phyloP scores from a whole-genome alignment of 2,797 vertebrate species.

The Pteronotus mesoamericanus region DNA sequence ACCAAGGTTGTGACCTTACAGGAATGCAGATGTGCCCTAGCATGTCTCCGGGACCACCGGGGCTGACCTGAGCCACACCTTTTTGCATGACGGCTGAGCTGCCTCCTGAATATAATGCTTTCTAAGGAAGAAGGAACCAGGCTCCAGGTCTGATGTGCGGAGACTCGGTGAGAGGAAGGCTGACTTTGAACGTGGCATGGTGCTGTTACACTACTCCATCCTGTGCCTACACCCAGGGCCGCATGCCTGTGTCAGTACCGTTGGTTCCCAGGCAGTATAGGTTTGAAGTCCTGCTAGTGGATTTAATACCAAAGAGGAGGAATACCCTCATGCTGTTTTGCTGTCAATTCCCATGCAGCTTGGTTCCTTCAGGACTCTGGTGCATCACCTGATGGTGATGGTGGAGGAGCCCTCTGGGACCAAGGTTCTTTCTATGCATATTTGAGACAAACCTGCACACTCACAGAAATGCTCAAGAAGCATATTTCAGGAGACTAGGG shows the following conservation, averaged over 20 bases:
- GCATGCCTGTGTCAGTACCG: neutral
- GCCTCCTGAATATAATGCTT: neutral
- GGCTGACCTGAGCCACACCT: neutral
- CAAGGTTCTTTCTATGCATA: neutral
- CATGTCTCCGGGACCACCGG: neutral
- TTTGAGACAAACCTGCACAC: neutral
- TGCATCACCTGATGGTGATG: neutral
- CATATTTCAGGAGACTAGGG: neutral
- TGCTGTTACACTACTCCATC: neutral
- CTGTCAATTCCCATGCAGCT: neutral
- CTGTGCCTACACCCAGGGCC: no score
- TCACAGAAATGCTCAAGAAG: neutral
- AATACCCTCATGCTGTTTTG: accelerated
- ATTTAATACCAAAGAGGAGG: neutral
- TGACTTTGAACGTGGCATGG: neutral
- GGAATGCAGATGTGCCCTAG: neutral
- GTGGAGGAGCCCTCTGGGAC: neutral
- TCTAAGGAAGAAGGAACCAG: neutral
- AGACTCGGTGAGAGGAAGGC: neutral
- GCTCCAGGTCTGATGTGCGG: accelerated
- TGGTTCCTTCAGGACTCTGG: neutral
- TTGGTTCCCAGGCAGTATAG: neutral
- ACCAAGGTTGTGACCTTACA: no score
- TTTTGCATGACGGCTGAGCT: neutral
- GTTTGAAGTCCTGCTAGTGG: neutral